A percentile compares a stretch with the other conserved stretches of the same genome.
phyloP scores from a whole-genome alignment of 2,888 invertebrate species.

The Lepidonotus clava region DNA sequence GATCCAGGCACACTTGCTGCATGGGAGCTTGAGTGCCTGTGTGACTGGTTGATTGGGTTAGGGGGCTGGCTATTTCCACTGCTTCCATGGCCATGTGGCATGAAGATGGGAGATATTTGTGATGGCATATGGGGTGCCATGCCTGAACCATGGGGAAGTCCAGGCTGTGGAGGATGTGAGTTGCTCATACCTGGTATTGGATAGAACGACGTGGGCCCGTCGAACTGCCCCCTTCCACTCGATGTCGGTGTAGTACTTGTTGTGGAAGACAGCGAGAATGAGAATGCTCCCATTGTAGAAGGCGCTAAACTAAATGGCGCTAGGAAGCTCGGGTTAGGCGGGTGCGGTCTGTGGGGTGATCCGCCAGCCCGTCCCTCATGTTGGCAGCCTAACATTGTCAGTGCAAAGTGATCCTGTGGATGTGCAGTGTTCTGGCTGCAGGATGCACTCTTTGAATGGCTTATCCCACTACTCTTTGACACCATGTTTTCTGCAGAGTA shows the following conservation, averaged over 20 bases:
- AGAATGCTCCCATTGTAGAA: conserved; percentile 30
- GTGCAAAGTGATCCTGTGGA: not conserved
- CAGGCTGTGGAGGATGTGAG: not conserved
- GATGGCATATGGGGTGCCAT: not conserved
- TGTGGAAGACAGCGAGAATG: conserved; percentile 47
- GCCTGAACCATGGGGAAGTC: not conserved
- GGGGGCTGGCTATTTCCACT: not conserved
- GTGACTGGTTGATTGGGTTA: not conserved
- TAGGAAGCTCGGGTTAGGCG: not conserved
- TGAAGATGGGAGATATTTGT: conserved; percentile 31
- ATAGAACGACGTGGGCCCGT: not conserved
- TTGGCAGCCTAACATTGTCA: not conserved
- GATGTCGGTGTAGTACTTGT: conserved; percentile 19
- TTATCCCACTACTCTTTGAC: not conserved
- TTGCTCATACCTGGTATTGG: not conserved
- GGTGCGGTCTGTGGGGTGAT: not conserved
- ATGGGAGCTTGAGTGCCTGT: not conserved
- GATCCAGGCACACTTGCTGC: not conserved
- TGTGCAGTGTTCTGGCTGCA: not conserved
- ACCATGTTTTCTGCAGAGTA: conserved; percentile 50
- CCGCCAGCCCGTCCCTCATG: not conserved
- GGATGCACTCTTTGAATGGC: not conserved
- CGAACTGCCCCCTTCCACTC: conserved; percentile 24
- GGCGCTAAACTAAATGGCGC: conserved; percentile 8
- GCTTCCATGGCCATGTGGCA: conserved; percentile 14